Evolutionary conservation across 1,140 invertebrate genomes (phyloP), one percentile per base, ranked within the genome.

Genomic region (Leucophenga varia): DNA sequence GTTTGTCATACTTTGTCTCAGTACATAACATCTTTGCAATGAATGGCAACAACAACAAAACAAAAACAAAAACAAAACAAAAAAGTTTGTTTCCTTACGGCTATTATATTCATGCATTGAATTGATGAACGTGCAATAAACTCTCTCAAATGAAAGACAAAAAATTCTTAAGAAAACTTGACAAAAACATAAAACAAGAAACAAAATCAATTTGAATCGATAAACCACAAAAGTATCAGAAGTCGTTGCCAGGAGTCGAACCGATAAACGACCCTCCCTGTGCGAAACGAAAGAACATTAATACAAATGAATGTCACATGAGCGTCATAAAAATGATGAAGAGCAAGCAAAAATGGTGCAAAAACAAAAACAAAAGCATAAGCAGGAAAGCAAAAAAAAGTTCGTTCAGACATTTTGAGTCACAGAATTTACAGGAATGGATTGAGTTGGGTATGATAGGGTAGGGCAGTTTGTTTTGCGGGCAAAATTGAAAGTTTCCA

Each of bases 301-400:
- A 60, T 61, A 61, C 59, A 60, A 61, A 60, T 59, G 59, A 60
- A 57, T 61, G 59, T 61, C 59, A 61, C 59, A 61, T 61, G 59
- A 61, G 59, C 59, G 57, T 60, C 57, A 61, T 61, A 61, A 61
- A 61, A 61, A 61, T 61, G 59, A 61, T 61, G 59, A 56, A 61
- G 59, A 61, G 58, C 43, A 43, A 34, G 49, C 28, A 54, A 32
- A 47, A 55, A 53, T 51, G 55, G 32, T 43, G 43, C 22, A 54
- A 61, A 61, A 60, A 9, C 31, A n/a, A 34, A 5, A 14, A 34
- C 6, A 14, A 34, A 57, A 52, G n/a, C 32, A 37, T 35, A n/a
- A 41, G 31, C 25, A 55, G 52, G 51, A 55, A 57, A 55, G 49
- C 53, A 40, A 44, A 52, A 41, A 52, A 55, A 55, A 47, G 38